Base-by-base conservation (phyloP, 2,888 invertebrate genomes). In the Bugula neritina region DNA sequence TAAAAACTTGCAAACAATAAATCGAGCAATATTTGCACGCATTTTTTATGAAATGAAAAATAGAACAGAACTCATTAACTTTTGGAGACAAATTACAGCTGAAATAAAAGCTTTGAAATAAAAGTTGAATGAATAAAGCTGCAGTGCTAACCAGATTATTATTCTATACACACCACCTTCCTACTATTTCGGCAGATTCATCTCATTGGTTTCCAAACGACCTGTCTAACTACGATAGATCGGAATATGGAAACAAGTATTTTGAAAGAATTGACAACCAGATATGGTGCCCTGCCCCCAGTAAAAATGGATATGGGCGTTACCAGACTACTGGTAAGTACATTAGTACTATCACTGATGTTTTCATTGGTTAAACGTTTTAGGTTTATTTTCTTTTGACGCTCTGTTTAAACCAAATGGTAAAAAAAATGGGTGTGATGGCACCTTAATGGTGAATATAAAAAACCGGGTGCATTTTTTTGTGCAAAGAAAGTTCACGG, bases 311-410 rank as follows among this genome's bases (percentile, higher is more conserved):
- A 13, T 13, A 25, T 25, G 25, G 25, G 3, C 29, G 34, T 13
- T 63, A 63, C 63, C 27, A 3, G 34, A 63, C 63, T 31, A 63
- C 31, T n/a, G 31, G 63, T 63, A 31, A 63, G 63, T 63, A n/a
- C n/a, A n/a, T n/a, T n/a, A 25, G 5, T 43, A 10, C 5, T 5
- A 5, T 43, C 5, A 43, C 43, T 17, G 17, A 43, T 43, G 17
- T 17, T 17, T 43, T 43, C 43, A 10, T 43, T 43, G 43, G 17
- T 43, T 43, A 43, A 43, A 5, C 5, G 17, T 43, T 43, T 43
- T 17, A 43, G 43, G 17, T 43, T 43, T 17, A 5, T 5, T 43
- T 43, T 43, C 43, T 43, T 5, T 17, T 43, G 43, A 43, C 17
- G 10, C 17, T 5, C 5, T 5, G 43, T 43, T 43, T 43, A 10